These are phyloP conservation scores for Sycophila sp. DNA, from an alignment of 1,140 invertebrate genomes.

Conservation along the genomic window DNA sequence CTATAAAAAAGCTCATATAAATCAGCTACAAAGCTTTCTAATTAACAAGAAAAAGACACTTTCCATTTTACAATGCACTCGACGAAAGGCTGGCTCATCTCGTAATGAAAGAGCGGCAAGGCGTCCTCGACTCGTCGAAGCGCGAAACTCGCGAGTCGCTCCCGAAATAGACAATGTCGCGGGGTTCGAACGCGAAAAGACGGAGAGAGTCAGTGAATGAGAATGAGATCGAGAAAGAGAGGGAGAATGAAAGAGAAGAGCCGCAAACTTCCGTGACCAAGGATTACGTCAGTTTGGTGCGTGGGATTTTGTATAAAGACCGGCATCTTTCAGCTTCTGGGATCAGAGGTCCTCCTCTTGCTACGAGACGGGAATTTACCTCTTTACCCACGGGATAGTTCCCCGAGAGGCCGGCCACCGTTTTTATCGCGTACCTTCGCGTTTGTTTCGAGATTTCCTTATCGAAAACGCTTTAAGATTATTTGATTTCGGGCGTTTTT, in stretches of 20 bases:
- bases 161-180: constrained; percentile 59
- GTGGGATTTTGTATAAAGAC: constrained; percentile 55
- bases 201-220: neutral
- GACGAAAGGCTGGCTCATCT: neutral
- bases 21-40: too few species aligned
- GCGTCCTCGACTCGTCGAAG: neutral
- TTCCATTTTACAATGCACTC: too few species aligned
- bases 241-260: too few species aligned
- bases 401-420: too few species aligned
- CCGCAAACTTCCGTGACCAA: constrained; percentile 8
- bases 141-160: constrained; percentile 17
- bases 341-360: neutral
- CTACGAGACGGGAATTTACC: too few species aligned
- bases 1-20: too few species aligned
- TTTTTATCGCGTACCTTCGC: too few species aligned
- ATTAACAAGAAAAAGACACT: too few species aligned
- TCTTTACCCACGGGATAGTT: too few species aligned
- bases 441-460: too few species aligned
- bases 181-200: constrained; percentile 38
- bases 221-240: neutral
- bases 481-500: too few species aligned
- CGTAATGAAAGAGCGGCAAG: neutral
- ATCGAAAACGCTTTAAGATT: too few species aligned
- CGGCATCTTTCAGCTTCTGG: neutral
- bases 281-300: constrained; percentile 51